Evolutionary conservation across 2,888 invertebrate genomes (phyloP), one percentile per base, ranked within the genome.

Genomic region (Lumbricus terrestris): DNA sequence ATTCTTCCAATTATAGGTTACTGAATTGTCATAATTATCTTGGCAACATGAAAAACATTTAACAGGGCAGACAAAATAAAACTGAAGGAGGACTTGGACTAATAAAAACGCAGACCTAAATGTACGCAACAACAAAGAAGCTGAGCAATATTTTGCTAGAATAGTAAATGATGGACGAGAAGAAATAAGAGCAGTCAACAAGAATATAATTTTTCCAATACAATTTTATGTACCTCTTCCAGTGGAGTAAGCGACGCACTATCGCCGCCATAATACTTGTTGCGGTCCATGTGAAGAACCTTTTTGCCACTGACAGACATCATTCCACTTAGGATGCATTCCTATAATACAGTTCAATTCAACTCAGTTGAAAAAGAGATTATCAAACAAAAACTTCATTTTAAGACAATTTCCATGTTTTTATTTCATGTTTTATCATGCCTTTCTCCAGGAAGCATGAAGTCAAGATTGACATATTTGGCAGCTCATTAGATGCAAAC

Each of bases 181-280:
- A n/a, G 69, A 69, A 69, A 69, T 69, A 69, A 69, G n/a, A 69
- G 69, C 69, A 69, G n/a, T 16, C 29, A 69, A 29, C 69, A 69
- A n/a, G n/a, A n/a, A 29, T n/a, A 47, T 23, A 69, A n/a, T 29
- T n/a, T n/a, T n/a, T n/a, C n/a, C 8, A n/a, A n/a, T 69, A n/a
- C n/a, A n/a, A n/a, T n/a, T 29, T 8, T 33, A 37, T 37, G 38
- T 33, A 90, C 95, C 82, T 99, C 98, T 95, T 98, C 98, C 95
- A 99, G 96, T 93, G 99, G 99, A 94, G 99, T 99, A 96, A 99
- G 97, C 94, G 99, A 99, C 94, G 99, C 99, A 95, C 98, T 99
- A 96, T 99, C 99, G 93, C 99, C 99, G 93, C 99, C 99, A 96
- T 99, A 99, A 96, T 99, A 99, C 96, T 98, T 98, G 96, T 99